Evolutionary conservation across 2,888 invertebrate genomes (phyloP).

Genomic region (Ophioninae sp.): DNA sequence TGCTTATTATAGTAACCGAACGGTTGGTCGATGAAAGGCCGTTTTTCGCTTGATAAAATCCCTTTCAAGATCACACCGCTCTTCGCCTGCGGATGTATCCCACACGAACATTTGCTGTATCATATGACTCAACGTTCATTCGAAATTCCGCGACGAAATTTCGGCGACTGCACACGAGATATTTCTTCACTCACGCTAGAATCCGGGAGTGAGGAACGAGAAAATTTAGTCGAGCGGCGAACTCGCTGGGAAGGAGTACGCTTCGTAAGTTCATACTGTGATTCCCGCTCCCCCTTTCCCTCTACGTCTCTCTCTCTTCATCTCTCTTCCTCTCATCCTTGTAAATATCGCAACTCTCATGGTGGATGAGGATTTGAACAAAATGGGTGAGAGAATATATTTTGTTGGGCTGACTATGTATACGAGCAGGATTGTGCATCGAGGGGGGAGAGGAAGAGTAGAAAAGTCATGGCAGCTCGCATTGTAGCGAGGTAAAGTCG

Average conservation of each 20-base stretch:
- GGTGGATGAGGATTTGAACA: conserved; percentile 7
- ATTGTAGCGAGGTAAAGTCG: conserved; percentile 57
- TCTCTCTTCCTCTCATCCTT: neutral
- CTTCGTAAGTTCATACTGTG: conserved; percentile 19
- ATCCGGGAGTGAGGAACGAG: conserved; percentile 40
- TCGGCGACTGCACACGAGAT: conserved; percentile 57
- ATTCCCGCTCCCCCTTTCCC: neutral
- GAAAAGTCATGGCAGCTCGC: conserved; percentile 43
- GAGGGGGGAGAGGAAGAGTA: conserved; percentile 15
- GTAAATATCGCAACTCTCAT: neutral
- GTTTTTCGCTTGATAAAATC: conserved; percentile 48
- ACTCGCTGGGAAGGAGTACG: conserved; percentile 34
- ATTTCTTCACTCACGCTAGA: conserved; percentile 48
- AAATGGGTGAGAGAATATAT: conserved; percentile 2
- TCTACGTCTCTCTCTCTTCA: conserved; percentile 5
- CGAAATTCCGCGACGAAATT: conserved; percentile 49
- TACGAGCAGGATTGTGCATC: neutral
- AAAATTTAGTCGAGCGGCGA: conserved; percentile 49
- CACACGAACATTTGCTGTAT: conserved; percentile 27
- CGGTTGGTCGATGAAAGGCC: conserved; percentile 24
- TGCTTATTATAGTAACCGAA: conserved; percentile 7
- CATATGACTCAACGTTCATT: conserved; percentile 21
- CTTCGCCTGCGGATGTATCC: conserved; percentile 7
- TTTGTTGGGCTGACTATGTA: neutral
- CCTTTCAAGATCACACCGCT: conserved; percentile 4